Conservation (phyloP, 1,140 invertebrate genomes). For the Lucilia sericata region DNA sequence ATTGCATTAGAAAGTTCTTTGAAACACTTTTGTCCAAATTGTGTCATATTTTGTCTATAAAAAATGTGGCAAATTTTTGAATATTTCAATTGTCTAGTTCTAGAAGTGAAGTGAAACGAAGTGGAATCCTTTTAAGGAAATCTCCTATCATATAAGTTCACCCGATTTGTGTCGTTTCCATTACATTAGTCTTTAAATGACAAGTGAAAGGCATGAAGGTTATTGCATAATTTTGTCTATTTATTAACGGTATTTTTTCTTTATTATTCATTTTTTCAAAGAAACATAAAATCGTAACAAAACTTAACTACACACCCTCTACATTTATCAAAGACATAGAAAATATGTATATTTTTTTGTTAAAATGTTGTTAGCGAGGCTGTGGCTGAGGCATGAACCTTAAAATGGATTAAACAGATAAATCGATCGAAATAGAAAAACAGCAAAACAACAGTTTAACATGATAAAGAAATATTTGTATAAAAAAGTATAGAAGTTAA, state of each 20-base stretch:
- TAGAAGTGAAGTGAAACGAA: no score
- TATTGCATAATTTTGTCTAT: constrained; percentile 24
- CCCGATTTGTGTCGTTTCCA: background rate
- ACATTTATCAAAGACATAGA: background rate
- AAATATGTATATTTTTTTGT: background rate
- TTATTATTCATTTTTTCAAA: background rate
- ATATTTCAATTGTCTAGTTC: no score
- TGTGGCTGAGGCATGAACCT: background rate
- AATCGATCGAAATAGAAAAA: background rate
- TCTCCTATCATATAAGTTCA: background rate
- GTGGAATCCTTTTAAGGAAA: background rate
- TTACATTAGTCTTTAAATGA: background rate
- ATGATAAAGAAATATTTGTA: constrained; percentile 19
- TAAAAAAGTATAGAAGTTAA: no score
- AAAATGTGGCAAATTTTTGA: no score
- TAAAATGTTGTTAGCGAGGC: background rate
- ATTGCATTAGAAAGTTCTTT: no score
- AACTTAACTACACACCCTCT: background rate
- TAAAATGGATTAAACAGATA: constrained; percentile 25
- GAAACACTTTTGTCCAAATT: no score
- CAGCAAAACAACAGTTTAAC: background rate
- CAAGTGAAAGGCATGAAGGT: constrained; percentile 36
- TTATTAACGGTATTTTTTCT: background rate
- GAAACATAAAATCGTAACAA: background rate
- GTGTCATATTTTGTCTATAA: no score